phyloP scores from a whole-genome alignment of 2,888 invertebrate species.

The Drosophila sordidapex region DNA sequence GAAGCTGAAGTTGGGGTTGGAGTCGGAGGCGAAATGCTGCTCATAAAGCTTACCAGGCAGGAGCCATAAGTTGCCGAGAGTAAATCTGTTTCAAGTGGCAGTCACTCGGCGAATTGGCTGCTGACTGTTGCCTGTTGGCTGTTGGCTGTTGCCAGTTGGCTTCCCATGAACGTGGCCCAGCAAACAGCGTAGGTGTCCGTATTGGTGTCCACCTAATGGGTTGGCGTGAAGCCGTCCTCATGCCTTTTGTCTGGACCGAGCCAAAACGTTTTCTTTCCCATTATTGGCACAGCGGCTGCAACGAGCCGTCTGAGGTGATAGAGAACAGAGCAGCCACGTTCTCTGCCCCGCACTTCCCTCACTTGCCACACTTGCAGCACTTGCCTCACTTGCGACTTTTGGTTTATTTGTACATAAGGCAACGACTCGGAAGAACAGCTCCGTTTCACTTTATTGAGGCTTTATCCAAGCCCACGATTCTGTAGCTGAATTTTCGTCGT shows the following conservation, averaged over 20 bases:
- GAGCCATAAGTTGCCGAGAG: slow-evolving; percentile 72
- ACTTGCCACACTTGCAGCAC: background rate
- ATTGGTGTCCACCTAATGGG: slow-evolving; percentile 24
- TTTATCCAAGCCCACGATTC: slow-evolving; percentile 35
- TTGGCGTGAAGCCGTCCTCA: slow-evolving; percentile 1
- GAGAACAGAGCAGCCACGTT: background rate
- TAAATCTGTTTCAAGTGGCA: slow-evolving; percentile 79
- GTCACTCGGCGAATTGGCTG: slow-evolving; percentile 64
- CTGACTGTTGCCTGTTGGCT: slow-evolving; percentile 38
- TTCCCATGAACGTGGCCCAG: slow-evolving; percentile 44
- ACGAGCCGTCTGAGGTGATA: slow-evolving; percentile 41
- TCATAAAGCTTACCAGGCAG: slow-evolving; percentile 54
- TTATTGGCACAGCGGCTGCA: slow-evolving; percentile 82
- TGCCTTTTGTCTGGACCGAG: slow-evolving; percentile 52
- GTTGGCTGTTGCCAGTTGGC: slow-evolving; percentile 5
- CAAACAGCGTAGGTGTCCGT: slow-evolving; percentile 30
- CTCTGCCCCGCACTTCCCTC: slow-evolving; percentile 10
- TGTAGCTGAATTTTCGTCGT: slow-evolving; percentile 35
- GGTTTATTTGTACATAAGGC: slow-evolving; percentile 70
- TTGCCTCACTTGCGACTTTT: slow-evolving; percentile 39
- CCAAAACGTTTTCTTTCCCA: slow-evolving; percentile 50
- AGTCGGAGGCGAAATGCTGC: slow-evolving; percentile 18
- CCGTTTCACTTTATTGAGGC: slow-evolving; percentile 39
- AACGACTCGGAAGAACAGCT: slow-evolving; percentile 75
- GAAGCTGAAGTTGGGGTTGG: slow-evolving; percentile 27